These are phyloP conservation scores for Harpalus rubripes DNA, from an alignment of 2,888 invertebrate species.

Conservation along the genomic window DNA sequence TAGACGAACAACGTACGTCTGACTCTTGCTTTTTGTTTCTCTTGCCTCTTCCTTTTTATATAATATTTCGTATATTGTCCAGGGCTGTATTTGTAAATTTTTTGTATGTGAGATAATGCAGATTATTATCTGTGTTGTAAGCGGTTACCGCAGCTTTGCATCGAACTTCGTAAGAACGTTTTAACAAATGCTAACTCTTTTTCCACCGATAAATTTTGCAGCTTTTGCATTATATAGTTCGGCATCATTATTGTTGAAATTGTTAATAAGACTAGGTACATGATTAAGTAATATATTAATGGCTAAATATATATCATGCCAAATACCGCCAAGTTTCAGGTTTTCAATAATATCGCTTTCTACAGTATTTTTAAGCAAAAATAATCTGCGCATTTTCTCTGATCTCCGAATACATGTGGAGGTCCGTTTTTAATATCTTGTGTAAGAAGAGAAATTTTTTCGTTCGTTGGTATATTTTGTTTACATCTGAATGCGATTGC, in stretches of 20 bases:
- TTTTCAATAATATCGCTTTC: constrained; percentile 41
- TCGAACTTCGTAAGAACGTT: constrained; percentile 49
- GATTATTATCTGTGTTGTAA: constrained; percentile 16
- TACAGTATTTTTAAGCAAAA: constrained; percentile 70
- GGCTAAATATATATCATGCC: constrained; percentile 18
- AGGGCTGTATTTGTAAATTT: constrained; percentile 10
- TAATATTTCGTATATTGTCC: constrained; percentile 24
- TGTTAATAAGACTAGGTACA: constrained; percentile 58
- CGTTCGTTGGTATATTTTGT: background rate
- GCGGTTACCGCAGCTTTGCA: constrained; percentile 56
- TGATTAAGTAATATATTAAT: constrained; percentile 39
- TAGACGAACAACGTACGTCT: background rate
- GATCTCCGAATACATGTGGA: constrained; percentile 34
- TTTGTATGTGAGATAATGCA: constrained; percentile 30
- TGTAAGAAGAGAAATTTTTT: constrained; percentile 5
- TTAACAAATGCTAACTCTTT: constrained; percentile 56
- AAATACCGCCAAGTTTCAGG: constrained; percentile 45
- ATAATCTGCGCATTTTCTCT: constrained; percentile 38
- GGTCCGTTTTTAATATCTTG: constrained; percentile 24
- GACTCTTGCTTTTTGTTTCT: constrained; percentile 5
- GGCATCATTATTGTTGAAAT: constrained; percentile 48
- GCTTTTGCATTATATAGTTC: constrained; percentile 57
- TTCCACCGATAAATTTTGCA: constrained; percentile 61
- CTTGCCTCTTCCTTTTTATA: constrained; percentile 24
- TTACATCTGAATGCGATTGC: constrained; percentile 17